phyloP scores from a whole-genome alignment of 1,140 invertebrate species.

The Drosophila kepulauana region DNA sequence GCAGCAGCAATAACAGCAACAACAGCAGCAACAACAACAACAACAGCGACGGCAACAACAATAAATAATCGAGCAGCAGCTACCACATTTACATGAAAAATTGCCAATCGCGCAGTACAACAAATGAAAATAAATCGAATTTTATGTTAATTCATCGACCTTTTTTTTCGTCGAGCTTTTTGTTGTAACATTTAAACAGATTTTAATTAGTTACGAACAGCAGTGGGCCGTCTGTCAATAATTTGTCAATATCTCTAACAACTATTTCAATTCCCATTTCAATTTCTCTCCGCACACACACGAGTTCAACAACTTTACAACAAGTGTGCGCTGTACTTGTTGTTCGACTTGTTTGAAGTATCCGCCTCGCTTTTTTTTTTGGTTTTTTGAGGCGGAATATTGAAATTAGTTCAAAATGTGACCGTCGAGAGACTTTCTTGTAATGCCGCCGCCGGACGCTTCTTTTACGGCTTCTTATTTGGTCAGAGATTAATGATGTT shows the following conservation, averaged over 20 bases:
- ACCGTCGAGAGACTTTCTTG: constrained; percentile 42
- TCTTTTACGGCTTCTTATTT: constrained; percentile 21
- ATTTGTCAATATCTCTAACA: constrained; percentile 53
- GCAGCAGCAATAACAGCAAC: constrained; percentile 35
- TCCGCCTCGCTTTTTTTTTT: constrained; percentile 22
- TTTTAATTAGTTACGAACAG: constrained; percentile 74
- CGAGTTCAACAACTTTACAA: constrained; percentile 43
- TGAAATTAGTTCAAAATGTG: constrained; percentile 66
- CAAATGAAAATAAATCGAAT: constrained; percentile 63
- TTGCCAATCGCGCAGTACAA: constrained; percentile 56
- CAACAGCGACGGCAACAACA: constrained; percentile 10
- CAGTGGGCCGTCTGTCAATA: constrained; percentile 52
- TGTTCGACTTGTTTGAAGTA: constrained; percentile 68
- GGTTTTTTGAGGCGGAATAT: constrained; percentile 47
- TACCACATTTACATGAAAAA: constrained; percentile 62
- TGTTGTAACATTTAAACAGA: constrained; percentile 64
- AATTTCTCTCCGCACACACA: constrained; percentile 28
- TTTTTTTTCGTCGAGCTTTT: neutral
- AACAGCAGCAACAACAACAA: constrained; percentile 33
- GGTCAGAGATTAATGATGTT: constrained; percentile 70
- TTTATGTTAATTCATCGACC: constrained; percentile 56
- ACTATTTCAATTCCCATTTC: constrained; percentile 44
- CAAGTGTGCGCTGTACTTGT: constrained; percentile 58
- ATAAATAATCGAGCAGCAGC: constrained; percentile 24
- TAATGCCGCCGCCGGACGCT: constrained; percentile 47